These are phyloP conservation scores for Sminthurinus signatus DNA, from an alignment of 1,140 invertebrate genomes.

Conservation along the genomic window DNA sequence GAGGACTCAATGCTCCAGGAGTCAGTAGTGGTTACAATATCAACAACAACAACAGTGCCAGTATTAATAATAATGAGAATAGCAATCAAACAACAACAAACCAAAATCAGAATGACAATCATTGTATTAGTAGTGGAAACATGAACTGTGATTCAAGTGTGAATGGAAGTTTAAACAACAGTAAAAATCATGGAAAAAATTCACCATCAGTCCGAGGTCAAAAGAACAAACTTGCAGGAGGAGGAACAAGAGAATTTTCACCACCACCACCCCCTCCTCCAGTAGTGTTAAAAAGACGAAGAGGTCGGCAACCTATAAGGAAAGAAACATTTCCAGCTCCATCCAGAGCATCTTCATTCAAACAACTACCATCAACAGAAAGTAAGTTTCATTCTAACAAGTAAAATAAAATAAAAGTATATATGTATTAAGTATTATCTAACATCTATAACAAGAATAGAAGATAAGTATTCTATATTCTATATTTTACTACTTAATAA, in stretches of 20 bases:
- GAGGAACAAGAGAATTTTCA: background rate
- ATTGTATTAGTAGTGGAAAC: conserved; percentile 22
- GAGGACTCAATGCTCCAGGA: background rate
- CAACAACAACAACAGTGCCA: conserved; percentile 19
- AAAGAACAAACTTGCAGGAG: background rate
- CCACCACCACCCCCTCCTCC: background rate
- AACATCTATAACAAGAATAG: too few species aligned
- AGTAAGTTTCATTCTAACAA: too few species aligned
- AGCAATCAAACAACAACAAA: conserved; percentile 11
- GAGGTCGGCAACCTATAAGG: conserved; percentile 28
- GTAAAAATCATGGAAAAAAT: conserved; percentile 7
- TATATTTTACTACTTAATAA: too few species aligned
- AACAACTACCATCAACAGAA: background rate
- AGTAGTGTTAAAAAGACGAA: conserved; percentile 16
- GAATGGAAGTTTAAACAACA: conserved; percentile 12
- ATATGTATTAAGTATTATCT: too few species aligned
- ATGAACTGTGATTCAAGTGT: conserved; percentile 34
- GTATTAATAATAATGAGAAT: conserved; percentile 14
- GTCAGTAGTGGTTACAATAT: background rate
- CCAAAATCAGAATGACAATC: conserved; percentile 28
- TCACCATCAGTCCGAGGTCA: conserved; percentile 10
- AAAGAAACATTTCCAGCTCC: conserved; percentile 12
- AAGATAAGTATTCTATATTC: too few species aligned
- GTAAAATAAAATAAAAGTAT: too few species aligned
- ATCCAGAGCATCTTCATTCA: conserved; percentile 2